Conservation (phyloP, 2,888 invertebrate species). For the Chaitophorus viminalis region DNA sequence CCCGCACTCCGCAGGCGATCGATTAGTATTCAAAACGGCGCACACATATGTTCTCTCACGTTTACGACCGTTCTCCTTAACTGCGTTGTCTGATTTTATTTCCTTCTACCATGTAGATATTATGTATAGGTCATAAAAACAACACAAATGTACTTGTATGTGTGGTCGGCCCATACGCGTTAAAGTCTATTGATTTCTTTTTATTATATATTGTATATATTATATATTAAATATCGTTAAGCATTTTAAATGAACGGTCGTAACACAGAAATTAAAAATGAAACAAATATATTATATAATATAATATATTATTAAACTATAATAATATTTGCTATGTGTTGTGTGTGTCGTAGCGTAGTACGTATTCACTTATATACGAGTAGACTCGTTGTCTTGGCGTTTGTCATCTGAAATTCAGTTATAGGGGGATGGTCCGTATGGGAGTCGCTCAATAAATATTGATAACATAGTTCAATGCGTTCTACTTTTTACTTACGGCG, state of each 20-base stretch:
- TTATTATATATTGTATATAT: neutral
- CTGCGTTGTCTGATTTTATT: slow-evolving; percentile 21
- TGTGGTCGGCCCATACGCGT: neutral
- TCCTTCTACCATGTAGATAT: neutral
- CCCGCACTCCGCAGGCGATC: slow-evolving; percentile 6
- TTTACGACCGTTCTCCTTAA: neutral
- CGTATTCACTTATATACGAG: neutral
- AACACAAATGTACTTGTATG: neutral
- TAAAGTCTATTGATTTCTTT: neutral
- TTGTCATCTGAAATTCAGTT: too few species aligned
- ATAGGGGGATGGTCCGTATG: too few species aligned
- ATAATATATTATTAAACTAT: too few species aligned
- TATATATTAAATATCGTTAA: too few species aligned
- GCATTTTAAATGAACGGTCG: neutral
- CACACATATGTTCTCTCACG: neutral
- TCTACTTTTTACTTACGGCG: neutral
- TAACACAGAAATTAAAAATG: neutral
- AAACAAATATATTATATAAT: neutral
- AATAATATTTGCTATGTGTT: neutral
- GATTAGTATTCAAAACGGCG: slow-evolving; percentile 14
- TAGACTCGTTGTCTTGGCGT: neutral
- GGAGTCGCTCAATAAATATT: too few species aligned
- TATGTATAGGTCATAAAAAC: slow-evolving; percentile 9
- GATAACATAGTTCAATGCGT: neutral
- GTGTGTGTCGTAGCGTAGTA: neutral